Percentiles rank a stretch among this genome's conserved stretches.
Evolutionary conservation across 1,140 invertebrate genomes (phyloP).

Genomic region (Achatina immaculata): DNA sequence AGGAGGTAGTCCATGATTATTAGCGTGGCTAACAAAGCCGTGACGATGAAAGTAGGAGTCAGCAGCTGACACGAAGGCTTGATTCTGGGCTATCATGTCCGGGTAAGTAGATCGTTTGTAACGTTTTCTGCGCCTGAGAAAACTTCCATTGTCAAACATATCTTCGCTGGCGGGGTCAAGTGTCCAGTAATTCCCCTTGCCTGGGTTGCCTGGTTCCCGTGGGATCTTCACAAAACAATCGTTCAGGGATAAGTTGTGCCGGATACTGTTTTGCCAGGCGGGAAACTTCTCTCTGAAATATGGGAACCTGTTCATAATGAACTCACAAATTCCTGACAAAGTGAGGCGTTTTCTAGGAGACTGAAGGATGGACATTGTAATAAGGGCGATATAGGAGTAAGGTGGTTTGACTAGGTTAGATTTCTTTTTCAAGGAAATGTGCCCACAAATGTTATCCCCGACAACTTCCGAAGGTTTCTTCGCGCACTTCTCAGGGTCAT

Average conservation of each 20-base stretch:
- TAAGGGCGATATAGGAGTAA: slow-evolving; percentile 97
- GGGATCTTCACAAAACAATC: slow-evolving; percentile 99
- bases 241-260: slow-evolving; percentile 97
- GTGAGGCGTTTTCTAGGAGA: slow-evolving; percentile 97
- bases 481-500: slow-evolving; percentile 18
- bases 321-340: slow-evolving; percentile 97
- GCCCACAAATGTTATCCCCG: background rate
- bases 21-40: slow-evolving; percentile 44
- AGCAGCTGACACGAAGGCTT: slow-evolving; percentile 58
- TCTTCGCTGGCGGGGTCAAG: slow-evolving; percentile 96
- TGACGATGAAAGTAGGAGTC: slow-evolving; percentile 61
- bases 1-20: slow-evolving; percentile 43
- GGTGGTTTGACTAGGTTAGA: slow-evolving; percentile 86
- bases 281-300: slow-evolving; percentile 72
- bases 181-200: slow-evolving; percentile 99
- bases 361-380: slow-evolving; percentile 97
- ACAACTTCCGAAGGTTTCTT: background rate
- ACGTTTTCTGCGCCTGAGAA: slow-evolving; percentile 91
- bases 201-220: slow-evolving; percentile 94
- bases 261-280: slow-evolving; percentile 85
- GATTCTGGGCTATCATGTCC: slow-evolving; percentile 53
- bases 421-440: slow-evolving; percentile 46
- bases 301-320: slow-evolving; percentile 97
- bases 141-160: slow-evolving; percentile 99
- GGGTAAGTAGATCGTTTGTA: slow-evolving; percentile 87